Evolutionary conservation across 1,140 invertebrate genomes (phyloP).

Genomic region (Diorhabda sublineata): DNA sequence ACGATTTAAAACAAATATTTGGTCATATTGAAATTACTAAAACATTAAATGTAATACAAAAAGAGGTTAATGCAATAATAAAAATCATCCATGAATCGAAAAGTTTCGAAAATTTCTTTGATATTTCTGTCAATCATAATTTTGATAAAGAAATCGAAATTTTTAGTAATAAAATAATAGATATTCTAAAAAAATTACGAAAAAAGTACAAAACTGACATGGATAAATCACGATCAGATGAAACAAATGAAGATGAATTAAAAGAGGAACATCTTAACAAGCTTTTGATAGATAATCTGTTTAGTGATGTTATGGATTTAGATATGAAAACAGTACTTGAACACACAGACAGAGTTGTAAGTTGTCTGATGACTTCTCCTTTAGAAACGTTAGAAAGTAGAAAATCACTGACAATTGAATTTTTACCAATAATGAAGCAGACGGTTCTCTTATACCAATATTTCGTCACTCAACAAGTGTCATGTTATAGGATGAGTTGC

Average conservation of each 20-base stretch:
- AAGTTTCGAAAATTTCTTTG: background rate
- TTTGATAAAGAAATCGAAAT: conserved; percentile 52
- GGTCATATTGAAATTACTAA: conserved; percentile 23
- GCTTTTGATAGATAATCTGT: conserved; percentile 58
- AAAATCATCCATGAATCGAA: background rate
- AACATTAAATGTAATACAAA: background rate
- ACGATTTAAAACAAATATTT: conserved; percentile 26
- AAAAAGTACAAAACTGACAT: conserved; percentile 53
- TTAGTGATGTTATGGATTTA: conserved; percentile 54
- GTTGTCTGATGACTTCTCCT: conserved; percentile 19
- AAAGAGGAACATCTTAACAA: conserved; percentile 62
- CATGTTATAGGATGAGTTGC: conserved; percentile 68
- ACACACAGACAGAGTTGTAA: conserved; percentile 23
- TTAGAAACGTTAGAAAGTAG: conserved; percentile 15
- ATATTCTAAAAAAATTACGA: conserved; percentile 65
- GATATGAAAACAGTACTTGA: conserved; percentile 48
- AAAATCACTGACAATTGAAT: conserved; percentile 36
- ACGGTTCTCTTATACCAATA: conserved; percentile 70
- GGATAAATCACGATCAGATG: conserved; percentile 23
- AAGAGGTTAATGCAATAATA: background rate
- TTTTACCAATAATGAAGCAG: conserved; percentile 73
- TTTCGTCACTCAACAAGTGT: conserved; percentile 71
- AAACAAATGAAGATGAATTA: conserved; percentile 49
- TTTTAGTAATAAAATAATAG: conserved; percentile 56
- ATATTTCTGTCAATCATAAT: conserved; percentile 31